Base-by-base conservation (phyloP, 2,113 vertebrate genomes). In the Urocynchramus pylzowi region DNA sequence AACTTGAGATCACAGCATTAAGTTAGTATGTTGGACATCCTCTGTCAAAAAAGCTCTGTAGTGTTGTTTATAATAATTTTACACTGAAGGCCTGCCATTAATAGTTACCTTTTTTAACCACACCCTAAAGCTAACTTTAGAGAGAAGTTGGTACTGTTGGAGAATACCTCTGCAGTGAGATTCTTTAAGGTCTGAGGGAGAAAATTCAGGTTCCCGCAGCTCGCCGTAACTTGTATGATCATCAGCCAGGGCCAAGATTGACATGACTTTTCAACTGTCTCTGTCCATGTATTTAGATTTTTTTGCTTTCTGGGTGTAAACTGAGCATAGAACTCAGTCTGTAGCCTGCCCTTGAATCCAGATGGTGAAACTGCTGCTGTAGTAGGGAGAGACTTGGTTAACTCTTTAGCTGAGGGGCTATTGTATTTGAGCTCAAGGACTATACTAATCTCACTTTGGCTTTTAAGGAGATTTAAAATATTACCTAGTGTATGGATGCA, bases 171-270 rank as follows among this genome's bases (percentile, higher is more conserved):
- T 84, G 73, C 49, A 77, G 53, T 73, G 30, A 60, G 24, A 53
- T 53, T 41, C 2, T 3, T 64, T 37, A 56, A 90, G 59, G 23
- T 69, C 28, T 69, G n/a, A 80, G 31, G n/a, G 30, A 80, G 26
- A 67, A 92, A 65, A n/a, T 28, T 75, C 6, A 16, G 28, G 4
- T 70, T 89, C 16, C 74, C 78, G 68, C 35, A 84, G 15, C 5
- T 71, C 14, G 2, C 13, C 4, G 0, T 52, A 49, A 52, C 7
- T 27, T 27, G 3, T 44, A 2, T 64, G 11, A 60, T 57, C 23
- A 49, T 39, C 28, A 92, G 27, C n/a, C n/a, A 41, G 6, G 6
- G 26, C 13, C 0, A 1, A 60, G 49, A 26, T 50, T 71, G 52
- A 37, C 8, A 3, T 33, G 19, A 56, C 22, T 42, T 31, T 77